These are phyloP conservation scores for Hydrotaea cyrtoneurina DNA, from an alignment of 2,888 invertebrate species.

Conservation along the genomic window DNA sequence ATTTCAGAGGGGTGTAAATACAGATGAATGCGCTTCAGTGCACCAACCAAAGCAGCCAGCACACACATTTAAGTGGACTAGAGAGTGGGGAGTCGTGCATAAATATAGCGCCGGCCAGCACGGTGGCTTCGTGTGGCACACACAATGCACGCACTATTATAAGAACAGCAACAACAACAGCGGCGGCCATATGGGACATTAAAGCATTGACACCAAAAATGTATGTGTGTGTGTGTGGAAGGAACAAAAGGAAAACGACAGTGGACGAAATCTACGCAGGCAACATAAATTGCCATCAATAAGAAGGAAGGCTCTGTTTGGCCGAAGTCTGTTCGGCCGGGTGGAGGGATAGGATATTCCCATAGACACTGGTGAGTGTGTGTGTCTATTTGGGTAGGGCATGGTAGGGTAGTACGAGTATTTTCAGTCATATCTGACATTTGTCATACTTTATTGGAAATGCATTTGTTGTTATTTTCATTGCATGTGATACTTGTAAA, in stretches of 20 bases:
- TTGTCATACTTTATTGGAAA: conserved; percentile 21
- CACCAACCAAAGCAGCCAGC: not conserved
- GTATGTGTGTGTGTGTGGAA: not conserved
- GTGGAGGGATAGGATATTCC: too few relatives aligned
- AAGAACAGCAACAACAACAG: not conserved
- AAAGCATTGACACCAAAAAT: conserved; percentile 4
- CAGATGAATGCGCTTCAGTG: not conserved
- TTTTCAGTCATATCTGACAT: not conserved
- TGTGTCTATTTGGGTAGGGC: not conserved
- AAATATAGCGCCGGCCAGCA: conserved; percentile 22
- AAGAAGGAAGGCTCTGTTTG: not conserved
- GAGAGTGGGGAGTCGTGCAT: not conserved
- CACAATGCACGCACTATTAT: not conserved
- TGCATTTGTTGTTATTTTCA: conserved; percentile 16
- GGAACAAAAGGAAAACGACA: conserved; percentile 3
- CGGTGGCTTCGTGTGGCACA: not conserved
- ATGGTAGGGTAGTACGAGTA: not conserved
- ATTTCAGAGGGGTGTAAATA: conserved; percentile 5
- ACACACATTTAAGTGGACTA: not conserved
- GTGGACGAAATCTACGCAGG: not conserved
- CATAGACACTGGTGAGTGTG: too few relatives aligned
- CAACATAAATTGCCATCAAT: conserved; percentile 6
- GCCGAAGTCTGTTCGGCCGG: not conserved
- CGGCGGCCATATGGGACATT: not conserved
- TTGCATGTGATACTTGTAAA: conserved; percentile 41